These are phyloP conservation scores for Peromyscus maniculatus DNA, from an alignment of 2,113 vertebrate genomes.

Conservation along the genomic window DNA sequence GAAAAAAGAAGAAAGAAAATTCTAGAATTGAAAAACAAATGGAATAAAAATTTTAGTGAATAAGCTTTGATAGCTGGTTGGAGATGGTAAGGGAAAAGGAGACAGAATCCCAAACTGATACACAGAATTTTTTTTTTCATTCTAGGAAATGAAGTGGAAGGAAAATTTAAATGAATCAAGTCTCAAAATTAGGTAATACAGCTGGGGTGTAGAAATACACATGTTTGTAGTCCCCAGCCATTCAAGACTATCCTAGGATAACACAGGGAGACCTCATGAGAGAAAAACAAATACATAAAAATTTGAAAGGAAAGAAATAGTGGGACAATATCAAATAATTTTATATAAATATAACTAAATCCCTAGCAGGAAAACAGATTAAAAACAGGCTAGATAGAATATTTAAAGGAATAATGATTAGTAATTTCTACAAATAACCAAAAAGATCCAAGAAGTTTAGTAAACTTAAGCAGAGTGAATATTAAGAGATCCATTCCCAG, in stretches of 20 bases:
- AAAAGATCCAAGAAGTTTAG: not conserved
- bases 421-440: conserved; percentile 15
- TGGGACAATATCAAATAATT: not conserved
- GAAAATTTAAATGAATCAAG: not conserved
- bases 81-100: not conserved
- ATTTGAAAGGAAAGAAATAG: not conserved
- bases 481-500: not conserved
- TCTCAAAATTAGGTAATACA: not conserved
- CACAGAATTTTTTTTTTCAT: not conserved
- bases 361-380: not conserved
- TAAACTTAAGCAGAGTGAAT: not conserved
- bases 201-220: no score
- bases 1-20: not conserved
- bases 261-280: not conserved
- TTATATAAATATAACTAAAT: conserved; percentile 19
- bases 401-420: not conserved
- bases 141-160: not conserved
- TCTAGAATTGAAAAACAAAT: not conserved
- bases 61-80: not conserved
- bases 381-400: not conserved
- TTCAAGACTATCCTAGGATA: not conserved
- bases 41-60: not conserved
- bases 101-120: not conserved
- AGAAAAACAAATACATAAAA: not conserved
- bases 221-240: not conserved